These are phyloP conservation scores for Excalfactoria chinensis DNA, from an alignment of 2,113 vertebrate species.

Conservation along the genomic window DNA sequence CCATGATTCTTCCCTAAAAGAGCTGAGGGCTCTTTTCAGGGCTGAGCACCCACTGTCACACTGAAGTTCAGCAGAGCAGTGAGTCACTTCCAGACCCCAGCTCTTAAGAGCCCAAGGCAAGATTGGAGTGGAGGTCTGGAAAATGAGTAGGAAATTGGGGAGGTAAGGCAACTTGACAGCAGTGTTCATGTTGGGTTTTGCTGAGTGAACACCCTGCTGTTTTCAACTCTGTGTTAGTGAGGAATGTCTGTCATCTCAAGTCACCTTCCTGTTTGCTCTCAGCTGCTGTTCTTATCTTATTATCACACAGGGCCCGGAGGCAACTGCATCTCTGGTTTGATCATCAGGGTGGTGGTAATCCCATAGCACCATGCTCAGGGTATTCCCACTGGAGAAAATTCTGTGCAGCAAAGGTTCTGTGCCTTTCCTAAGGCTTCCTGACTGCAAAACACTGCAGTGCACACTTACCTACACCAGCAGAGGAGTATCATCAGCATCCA, in stretches of 20 bases:
- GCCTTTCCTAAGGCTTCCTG: background rate
- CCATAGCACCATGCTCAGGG: background rate
- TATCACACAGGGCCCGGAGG: background rate
- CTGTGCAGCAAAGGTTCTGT: background rate
- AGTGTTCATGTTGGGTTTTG: background rate
- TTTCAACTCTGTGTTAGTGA: background rate
- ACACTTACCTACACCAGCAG: background rate
- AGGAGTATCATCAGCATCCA: background rate
- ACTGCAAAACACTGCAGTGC: background rate
- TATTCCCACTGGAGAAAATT: background rate
- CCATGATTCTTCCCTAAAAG: background rate
- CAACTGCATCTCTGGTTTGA: accelerated
- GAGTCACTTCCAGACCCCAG: background rate
- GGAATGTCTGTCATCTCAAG: background rate
- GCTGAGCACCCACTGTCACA: background rate
- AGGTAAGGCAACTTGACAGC: background rate
- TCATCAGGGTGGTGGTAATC: background rate
- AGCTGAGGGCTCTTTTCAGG: background rate
- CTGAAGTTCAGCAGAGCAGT: background rate
- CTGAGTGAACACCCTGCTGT: background rate
- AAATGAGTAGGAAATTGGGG: background rate
- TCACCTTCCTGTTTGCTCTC: background rate
- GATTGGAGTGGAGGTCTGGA: background rate
- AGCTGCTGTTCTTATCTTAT: background rate
- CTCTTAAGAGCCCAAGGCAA: background rate